phyloP scores from a whole-genome alignment of 2,888 invertebrate species.

The Thymelicus sylvestris region DNA sequence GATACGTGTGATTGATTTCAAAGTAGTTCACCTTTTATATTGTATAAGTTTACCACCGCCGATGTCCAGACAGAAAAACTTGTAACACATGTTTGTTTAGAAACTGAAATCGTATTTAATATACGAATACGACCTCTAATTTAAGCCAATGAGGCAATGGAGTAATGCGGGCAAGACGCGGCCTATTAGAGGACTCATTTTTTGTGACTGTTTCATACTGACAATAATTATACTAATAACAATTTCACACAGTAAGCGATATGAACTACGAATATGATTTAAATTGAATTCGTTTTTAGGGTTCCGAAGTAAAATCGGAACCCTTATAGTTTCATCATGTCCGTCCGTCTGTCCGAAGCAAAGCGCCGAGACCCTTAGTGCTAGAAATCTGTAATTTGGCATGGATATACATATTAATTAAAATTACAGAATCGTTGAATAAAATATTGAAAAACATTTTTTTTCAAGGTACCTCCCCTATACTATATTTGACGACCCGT shows the following conservation, averaged over 20 bases:
- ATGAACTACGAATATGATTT: background rate
- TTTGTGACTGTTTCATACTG: slow-evolving; percentile 13
- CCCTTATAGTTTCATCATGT: too few relatives aligned
- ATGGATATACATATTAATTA: too few relatives aligned
- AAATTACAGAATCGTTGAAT: too few relatives aligned
- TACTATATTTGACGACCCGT: too few relatives aligned
- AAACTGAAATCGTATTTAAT: slow-evolving; percentile 16
- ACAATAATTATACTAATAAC: background rate
- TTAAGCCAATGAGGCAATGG: slow-evolving; percentile 37
- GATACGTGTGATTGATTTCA: slow-evolving; percentile 35
- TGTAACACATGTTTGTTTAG: slow-evolving; percentile 38
- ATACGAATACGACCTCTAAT: slow-evolving; percentile 17
- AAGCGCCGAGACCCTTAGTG: too few relatives aligned
- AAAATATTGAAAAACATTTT: too few relatives aligned
- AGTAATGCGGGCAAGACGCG: slow-evolving; percentile 19
- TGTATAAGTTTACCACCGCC: slow-evolving; percentile 36
- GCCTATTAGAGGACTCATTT: slow-evolving; percentile 30
- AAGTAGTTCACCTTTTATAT: slow-evolving; percentile 28
- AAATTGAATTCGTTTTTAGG: too few relatives aligned
- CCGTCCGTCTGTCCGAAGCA: too few relatives aligned
- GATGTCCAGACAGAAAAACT: slow-evolving; percentile 37
- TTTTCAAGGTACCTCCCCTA: too few relatives aligned
- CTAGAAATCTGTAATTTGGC: too few relatives aligned
- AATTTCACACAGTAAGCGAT: background rate
- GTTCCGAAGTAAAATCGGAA: too few relatives aligned